These are phyloP conservation scores for Petrocephalus zakoni DNA, from an alignment of 2,113 vertebrate species.

Conservation along the genomic window DNA sequence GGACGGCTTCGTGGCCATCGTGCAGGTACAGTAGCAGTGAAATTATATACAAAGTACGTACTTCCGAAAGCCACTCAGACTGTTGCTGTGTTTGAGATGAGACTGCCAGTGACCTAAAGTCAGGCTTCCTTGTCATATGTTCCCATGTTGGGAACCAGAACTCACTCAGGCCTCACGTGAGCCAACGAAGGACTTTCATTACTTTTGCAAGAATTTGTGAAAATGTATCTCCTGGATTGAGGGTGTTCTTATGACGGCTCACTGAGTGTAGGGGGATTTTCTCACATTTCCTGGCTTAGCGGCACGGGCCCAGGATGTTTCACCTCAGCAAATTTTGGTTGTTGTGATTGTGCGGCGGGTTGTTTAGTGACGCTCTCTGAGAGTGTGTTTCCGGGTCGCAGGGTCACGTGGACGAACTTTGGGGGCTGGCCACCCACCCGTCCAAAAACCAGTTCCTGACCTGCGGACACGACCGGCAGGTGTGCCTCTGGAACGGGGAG, in stretches of 20 bases:
- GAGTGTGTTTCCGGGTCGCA: conserved; percentile 31
- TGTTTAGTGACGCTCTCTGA: not conserved
- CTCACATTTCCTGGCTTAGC: too few species aligned
- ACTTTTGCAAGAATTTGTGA: not conserved
- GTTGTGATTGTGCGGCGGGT: not conserved
- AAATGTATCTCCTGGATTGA: not conserved
- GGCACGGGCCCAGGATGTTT: too few species aligned
- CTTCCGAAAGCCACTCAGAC: not conserved
- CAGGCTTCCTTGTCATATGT: not conserved
- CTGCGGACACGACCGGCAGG: conserved; percentile 80
- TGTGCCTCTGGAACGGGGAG: conserved; percentile 79
- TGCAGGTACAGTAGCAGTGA: conserved; percentile 6
- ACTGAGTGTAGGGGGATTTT: too few species aligned
- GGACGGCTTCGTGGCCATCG: conserved; percentile 67
- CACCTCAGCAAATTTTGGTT: not conserved
- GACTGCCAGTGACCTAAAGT: not conserved
- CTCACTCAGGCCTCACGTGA: too few species aligned
- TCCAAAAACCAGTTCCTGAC: conserved; percentile 74
- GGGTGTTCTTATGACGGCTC: too few species aligned
- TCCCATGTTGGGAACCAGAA: too few species aligned
- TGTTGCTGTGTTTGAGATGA: not conserved
- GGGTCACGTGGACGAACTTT: conserved; percentile 86
- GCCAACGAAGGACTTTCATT: too few species aligned
- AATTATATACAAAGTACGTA: not conserved
- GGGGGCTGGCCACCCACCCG: conserved; percentile 82